Base-by-base conservation (phyloP, 2,797 vertebrate genomes). In the Paedocypris micromegethes region DNA sequence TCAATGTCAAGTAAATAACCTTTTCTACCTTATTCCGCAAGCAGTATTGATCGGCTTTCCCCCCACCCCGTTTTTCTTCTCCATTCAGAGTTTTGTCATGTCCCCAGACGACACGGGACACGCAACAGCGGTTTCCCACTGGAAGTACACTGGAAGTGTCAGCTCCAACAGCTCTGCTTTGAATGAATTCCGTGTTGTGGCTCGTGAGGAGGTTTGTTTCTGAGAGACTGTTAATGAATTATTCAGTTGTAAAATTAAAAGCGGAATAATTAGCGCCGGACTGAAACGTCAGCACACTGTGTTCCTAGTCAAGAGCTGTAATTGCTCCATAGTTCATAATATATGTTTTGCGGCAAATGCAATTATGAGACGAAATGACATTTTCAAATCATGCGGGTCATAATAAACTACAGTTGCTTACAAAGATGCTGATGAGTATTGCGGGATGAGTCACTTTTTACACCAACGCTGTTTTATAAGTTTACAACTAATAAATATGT, bases 1-100 rank as follows among this genome's bases (percentile, higher is more conserved):
- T 98, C 96, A 98, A 98, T 98, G 94, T 92, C 90, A 93, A 97
- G 93, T 97, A 97, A 97, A 98, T 97, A 98, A 97, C 95, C 94
- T 96, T 95, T 94, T 94, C 93, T 93, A 91, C 93, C 92, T 97
- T 98, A 98, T 97, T 98, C 97, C 94, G 93, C 93, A 91, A 94
- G 93, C 91, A 82, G 88, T 97, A 97, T 98, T 90, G 96, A 98
- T 95, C 93, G 83, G 50, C 83, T 84, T 90, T 86, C 90, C 90
- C 90, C 77, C 79, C 72, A 77, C 74, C 70, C 76, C 47, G 5
- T 78, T 79, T 76, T 75, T 83, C 79, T 79, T 72, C 82, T 83
- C 80, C 78, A 71, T 81, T 83, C 73, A 90, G 87, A 90, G 89
- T 89, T 92, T 91, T 91, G 89, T 92, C 90, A 91, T 89, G 88